A percentile compares a stretch with the other conserved stretches of the same genome.
These are phyloP conservation scores for Halictus quadricinctus DNA, from an alignment of 2,888 invertebrate species.

Conservation along the genomic window DNA sequence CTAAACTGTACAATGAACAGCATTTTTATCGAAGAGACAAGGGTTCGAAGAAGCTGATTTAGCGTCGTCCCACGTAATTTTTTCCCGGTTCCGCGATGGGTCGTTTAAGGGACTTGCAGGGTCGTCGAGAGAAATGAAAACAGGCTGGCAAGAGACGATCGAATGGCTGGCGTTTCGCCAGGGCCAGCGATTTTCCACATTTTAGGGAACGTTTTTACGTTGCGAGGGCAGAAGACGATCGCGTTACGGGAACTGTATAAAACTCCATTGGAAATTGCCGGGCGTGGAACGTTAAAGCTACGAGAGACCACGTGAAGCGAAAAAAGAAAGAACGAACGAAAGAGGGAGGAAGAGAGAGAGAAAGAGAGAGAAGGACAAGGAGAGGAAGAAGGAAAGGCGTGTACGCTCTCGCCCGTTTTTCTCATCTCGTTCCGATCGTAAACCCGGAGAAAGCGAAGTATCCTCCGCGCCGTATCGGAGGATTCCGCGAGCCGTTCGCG, in stretches of 20 bases:
- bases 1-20: neutral
- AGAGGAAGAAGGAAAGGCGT: neutral
- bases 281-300: slow-evolving; percentile 46
- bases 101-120: slow-evolving; percentile 3
- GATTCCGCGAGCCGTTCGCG: slow-evolving; percentile 58
- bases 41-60: neutral
- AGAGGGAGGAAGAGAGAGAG: neutral
- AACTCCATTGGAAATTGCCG: slow-evolving; percentile 43
- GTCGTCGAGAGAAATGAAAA: neutral
- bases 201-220: slow-evolving; percentile 39
- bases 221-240: neutral
- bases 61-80: neutral
- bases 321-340: neutral
- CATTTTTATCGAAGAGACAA: neutral
- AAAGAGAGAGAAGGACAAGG: too few species aligned
- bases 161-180: slow-evolving; percentile 1
- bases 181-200: slow-evolving; percentile 33
- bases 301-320: slow-evolving; percentile 19
- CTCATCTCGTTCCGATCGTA: slow-evolving; percentile 70
- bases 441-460: slow-evolving; percentile 69
- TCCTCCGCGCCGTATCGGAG: slow-evolving; percentile 58
- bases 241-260: slow-evolving; percentile 43
- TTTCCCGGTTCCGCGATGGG: neutral
- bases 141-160: neutral
- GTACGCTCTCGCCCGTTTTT: slow-evolving; percentile 46